Evolutionary conservation across 1,140 invertebrate genomes (phyloP), one percentile per base, ranked within the genome.

Genomic region (Paralvinella palmiformis): DNA sequence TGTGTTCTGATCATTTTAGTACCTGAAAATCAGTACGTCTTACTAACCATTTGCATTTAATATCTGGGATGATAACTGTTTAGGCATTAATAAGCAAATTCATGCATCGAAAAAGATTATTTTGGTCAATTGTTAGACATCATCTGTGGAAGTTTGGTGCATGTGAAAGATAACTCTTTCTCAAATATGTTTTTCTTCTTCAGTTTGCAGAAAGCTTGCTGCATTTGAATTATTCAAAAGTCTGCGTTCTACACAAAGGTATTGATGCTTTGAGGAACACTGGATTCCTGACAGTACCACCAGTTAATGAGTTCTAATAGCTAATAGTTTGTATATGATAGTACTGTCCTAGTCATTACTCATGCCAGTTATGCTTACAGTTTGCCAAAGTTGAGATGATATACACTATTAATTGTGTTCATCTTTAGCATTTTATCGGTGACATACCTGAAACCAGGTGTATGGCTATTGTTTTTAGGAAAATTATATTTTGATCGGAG

Each of bases 151-250:
- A n/a, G n/a, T n/a, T n/a, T n/a, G n/a, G n/a, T n/a, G n/a, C n/a
- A n/a, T n/a, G n/a, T n/a, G n/a, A n/a, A n/a, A n/a, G 37, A 41
- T 41, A 41, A n/a, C n/a, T 10, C n/a, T 41, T 41, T 41, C 37
- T 41, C 10, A 41, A 41, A 10, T n/a, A 41, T 10, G n/a, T 41
- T 10, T 41, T 41, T 10, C 10, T 10, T n/a, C n/a, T 79, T 62
- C 73, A 85, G 83, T 84, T 85, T 79, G 83, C 84, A 2, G 80
- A 81, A 68, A 73, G 74, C 36, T 71, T 85, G n/a, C 70, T 85
- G n/a, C 59, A 73, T 22, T 67, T 83, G 27, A 79, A 79, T 53
- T 83, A 80, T 69, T 73, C 75, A 15, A 73, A 79, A 70, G 81
- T 85, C 0, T 85, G 83, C 72, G 79, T 82, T 3, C 71, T 85